These are phyloP conservation scores for Oscheius sp. DNA, from an alignment of 2,888 invertebrate species.

Conservation along the genomic window DNA sequence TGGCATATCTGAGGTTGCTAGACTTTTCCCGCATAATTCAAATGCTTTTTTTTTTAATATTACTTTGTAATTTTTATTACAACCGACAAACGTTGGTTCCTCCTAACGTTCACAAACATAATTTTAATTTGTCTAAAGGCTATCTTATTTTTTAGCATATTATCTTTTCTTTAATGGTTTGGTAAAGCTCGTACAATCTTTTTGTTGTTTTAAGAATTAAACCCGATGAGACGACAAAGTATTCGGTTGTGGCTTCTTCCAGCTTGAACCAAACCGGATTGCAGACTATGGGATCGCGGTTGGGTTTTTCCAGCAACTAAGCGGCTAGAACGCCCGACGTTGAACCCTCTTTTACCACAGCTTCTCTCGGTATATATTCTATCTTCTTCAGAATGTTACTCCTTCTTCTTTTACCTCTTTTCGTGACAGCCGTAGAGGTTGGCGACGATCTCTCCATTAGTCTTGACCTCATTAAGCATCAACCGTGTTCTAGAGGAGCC, in stretches of 20 bases:
- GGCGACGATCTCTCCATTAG: conserved; percentile 64
- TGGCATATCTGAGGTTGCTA: too few species aligned
- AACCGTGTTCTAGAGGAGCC: conserved; percentile 60
- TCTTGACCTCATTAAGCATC: conserved; percentile 68
- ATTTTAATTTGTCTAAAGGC: too few species aligned
- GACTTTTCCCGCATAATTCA: too few species aligned
- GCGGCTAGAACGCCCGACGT: conserved; percentile 10
- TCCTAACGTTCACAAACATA: too few species aligned
- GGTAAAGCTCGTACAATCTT: too few species aligned
- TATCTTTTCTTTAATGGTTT: too few species aligned
- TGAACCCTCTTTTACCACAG: conserved; percentile 22
- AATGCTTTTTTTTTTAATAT: too few species aligned
- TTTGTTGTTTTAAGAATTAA: background rate
- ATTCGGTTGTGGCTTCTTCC: conserved; percentile 3
- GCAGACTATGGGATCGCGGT: conserved; percentile 19
- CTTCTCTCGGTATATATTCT: too few species aligned
- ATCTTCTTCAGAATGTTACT: too few species aligned
- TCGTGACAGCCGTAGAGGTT: conserved; percentile 11
- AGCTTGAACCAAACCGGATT: conserved; percentile 23
- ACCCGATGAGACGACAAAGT: background rate
- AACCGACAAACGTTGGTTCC: too few species aligned
- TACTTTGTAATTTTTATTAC: too few species aligned
- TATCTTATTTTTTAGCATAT: too few species aligned
- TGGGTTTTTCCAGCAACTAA: conserved; percentile 28
- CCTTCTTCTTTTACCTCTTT: background rate